phyloP scores from a whole-genome alignment of 2,888 invertebrate genomes.

The Nomada fucata region DNA sequence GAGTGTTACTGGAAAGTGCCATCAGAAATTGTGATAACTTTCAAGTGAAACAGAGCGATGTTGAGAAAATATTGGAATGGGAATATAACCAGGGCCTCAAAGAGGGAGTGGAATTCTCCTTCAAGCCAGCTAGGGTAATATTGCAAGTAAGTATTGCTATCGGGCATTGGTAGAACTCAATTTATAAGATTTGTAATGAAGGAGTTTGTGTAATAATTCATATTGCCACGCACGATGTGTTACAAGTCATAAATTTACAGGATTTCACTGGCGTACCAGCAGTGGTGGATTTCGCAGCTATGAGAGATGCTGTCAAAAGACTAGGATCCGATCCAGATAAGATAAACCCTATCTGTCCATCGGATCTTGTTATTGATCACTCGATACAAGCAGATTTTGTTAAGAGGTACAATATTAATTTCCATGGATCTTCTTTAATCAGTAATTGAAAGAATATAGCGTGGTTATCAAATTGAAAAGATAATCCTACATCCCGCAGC shows the following conservation, averaged over 20 bases:
- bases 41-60: slow-evolving; percentile 93
- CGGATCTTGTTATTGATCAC: slow-evolving; percentile 99
- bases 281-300: slow-evolving; percentile 99
- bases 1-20: slow-evolving; percentile 97
- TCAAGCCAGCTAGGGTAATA: slow-evolving; percentile 97
- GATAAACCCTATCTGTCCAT: slow-evolving; percentile 98
- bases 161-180: no score
- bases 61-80: slow-evolving; percentile 95
- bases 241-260: slow-evolving; percentile 83
- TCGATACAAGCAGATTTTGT: slow-evolving; percentile 98
- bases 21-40: slow-evolving; percentile 98
- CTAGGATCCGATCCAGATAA: slow-evolving; percentile 95
- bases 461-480: slow-evolving; percentile 27
- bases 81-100: slow-evolving; percentile 89
- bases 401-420: slow-evolving; percentile 85
- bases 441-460: neutral
- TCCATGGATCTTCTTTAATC: neutral
- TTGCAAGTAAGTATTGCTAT: slow-evolving; percentile 89
- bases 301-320: slow-evolving; percentile 96
- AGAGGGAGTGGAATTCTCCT: slow-evolving; percentile 95
- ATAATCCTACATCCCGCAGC: neutral
- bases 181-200: no score
- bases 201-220: neutral
- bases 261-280: slow-evolving; percentile 99
- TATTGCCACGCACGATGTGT: neutral